Conservation (phyloP, 2,797 vertebrate genomes). For the Novumbra hubbsi region DNA sequence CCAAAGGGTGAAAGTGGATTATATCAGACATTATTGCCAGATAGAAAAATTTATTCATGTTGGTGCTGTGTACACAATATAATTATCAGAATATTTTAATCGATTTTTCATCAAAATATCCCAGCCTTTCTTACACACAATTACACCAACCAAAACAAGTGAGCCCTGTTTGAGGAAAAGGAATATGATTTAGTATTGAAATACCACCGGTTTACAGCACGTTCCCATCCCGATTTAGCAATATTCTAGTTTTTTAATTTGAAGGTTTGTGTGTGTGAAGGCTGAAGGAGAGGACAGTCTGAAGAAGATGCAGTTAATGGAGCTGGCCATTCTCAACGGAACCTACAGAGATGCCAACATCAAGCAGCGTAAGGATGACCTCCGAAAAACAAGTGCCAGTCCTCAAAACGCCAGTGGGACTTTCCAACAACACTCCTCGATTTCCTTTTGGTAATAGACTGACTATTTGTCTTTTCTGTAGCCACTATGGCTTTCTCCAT, state of each 20-base stretch:
- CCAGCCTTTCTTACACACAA: no score
- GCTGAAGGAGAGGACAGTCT: constrained; percentile 98
- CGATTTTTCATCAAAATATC: no score
- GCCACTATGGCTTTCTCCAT: constrained; percentile 91
- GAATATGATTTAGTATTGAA: no score
- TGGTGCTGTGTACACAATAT: no score
- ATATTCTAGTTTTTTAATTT: background rate
- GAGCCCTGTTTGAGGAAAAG: no score
- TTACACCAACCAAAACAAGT: no score
- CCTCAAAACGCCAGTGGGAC: constrained; percentile 18
- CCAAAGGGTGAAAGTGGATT: constrained; percentile 37
- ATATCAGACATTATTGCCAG: background rate
- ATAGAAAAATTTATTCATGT: no score
- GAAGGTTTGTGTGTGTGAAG: constrained; percentile 61
- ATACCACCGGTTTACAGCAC: no score
- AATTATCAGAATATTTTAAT: no score
- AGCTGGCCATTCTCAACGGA: constrained; percentile 97
- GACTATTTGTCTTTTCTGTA: constrained; percentile 45
- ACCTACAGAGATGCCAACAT: constrained; percentile 99
- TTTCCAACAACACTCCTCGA: constrained; percentile 57
- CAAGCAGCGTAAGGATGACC: constrained; percentile 93
- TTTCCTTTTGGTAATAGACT: constrained; percentile 58
- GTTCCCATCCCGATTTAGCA: no score
- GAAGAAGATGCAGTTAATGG: constrained; percentile 99
- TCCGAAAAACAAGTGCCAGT: background rate